Evolutionary conservation across 2,113 vertebrate genomes (phyloP).

Genomic region (Arenaria interpres): DNA sequence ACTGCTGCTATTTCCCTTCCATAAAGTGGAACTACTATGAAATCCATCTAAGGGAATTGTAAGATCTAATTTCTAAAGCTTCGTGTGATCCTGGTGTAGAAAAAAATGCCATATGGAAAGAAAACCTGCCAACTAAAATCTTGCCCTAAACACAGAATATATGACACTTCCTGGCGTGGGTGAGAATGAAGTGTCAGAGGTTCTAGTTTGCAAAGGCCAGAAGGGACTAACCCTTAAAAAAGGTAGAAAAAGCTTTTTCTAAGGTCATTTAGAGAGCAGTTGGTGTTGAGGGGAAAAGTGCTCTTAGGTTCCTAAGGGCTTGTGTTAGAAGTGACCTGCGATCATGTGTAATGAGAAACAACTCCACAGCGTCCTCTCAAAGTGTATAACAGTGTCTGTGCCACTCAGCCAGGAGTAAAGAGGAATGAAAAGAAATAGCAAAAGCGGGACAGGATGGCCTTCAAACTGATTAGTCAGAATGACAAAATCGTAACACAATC

Average conservation of each 20-base stretch:
- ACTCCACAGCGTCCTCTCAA: neutral
- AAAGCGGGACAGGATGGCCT: neutral
- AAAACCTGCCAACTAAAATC: slow-evolving; percentile 30
- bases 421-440: neutral
- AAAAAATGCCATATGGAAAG: slow-evolving; percentile 21
- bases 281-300: neutral
- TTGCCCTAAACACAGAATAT: neutral
- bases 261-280: neutral
- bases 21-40: neutral
- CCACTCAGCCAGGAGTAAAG: neutral
- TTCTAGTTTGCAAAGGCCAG: neutral
- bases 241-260: neutral
- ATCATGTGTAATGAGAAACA: neutral
- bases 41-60: neutral
- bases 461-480: neutral
- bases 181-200: slow-evolving; percentile 30
- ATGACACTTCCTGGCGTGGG: neutral
- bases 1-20: neutral
- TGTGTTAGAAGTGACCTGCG: neutral
- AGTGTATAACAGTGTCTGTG: neutral
- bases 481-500: neutral
- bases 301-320: neutral
- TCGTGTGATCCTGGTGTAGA: neutral
- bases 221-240: neutral
- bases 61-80: slow-evolving; percentile 4